Percentiles rank a stretch among this genome's conserved stretches.
Evolutionary conservation across 2,888 invertebrate genomes (phyloP).

Genomic region (Chrysolina oricalcia): DNA sequence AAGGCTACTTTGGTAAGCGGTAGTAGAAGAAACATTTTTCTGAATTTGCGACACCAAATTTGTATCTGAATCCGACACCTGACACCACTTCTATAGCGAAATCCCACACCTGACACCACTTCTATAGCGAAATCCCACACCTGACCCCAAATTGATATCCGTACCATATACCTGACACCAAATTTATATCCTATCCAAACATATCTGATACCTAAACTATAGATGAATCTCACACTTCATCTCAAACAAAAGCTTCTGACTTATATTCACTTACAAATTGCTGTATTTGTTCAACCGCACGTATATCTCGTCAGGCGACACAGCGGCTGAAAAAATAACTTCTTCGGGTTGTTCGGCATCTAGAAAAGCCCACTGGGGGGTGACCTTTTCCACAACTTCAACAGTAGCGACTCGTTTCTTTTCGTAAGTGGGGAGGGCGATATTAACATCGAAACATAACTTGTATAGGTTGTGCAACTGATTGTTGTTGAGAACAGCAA

Average conservation of each 20-base stretch:
- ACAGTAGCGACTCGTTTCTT: conserved; percentile 20
- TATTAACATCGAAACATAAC: conserved; percentile 70
- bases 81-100: not conserved
- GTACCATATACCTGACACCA: not conserved
- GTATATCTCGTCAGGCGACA: conserved; percentile 73
- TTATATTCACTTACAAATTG: conserved; percentile 62
- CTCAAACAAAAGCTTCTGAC: not conserved
- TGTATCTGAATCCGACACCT: not conserved
- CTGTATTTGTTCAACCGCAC: conserved; percentile 73
- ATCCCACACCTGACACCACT: not conserved
- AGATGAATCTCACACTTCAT: not conserved
- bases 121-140: not conserved
- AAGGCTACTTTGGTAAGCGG: too few species aligned
- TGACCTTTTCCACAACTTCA: conserved; percentile 46
- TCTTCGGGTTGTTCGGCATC: conserved; percentile 68
- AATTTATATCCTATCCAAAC: not conserved
- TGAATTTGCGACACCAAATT: not conserved
- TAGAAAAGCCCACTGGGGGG: conserved; percentile 74
- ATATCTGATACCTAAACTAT: not conserved
- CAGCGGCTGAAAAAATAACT: conserved; percentile 72
- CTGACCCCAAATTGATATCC: not conserved
- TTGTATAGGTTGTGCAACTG: conserved; percentile 71
- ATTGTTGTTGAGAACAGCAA: conserved; percentile 61
- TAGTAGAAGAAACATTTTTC: too few species aligned
- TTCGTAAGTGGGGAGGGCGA: conserved; percentile 63